Evolutionary conservation across 2,888 invertebrate species (phyloP).

Genomic region (Dusona sp.): DNA sequence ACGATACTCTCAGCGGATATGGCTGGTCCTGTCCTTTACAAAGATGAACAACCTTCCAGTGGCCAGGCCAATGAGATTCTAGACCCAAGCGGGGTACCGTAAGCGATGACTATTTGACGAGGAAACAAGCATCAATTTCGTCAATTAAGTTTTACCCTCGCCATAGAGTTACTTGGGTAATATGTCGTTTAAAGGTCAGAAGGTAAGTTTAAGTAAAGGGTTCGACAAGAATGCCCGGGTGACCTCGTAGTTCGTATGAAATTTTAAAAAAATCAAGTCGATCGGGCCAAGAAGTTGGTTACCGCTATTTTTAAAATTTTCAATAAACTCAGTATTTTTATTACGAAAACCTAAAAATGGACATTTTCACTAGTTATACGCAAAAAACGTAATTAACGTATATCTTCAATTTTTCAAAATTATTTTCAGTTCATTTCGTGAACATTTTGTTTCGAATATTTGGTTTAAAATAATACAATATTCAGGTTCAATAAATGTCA

Average conservation of each 20-base stretch:
- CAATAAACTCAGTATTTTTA: background rate
- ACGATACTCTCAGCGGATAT: constrained; percentile 12
- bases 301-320: background rate
- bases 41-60: constrained; percentile 19
- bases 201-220: background rate
- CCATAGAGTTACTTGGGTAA: constrained; percentile 46
- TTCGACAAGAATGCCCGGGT: background rate
- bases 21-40: constrained; percentile 15
- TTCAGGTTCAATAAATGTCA: too few species aligned
- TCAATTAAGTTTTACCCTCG: constrained; percentile 62
- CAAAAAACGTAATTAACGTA: too few species aligned
- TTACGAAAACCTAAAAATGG: too few species aligned
- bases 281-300: background rate
- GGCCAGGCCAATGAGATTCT: constrained; percentile 38
- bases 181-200: constrained; percentile 17
- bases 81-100: background rate
- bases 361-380: too few species aligned
- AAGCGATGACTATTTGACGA: constrained; percentile 18
- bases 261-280: background rate
- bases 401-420: too few species aligned
- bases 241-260: background rate
- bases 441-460: too few species aligned
- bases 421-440: too few species aligned
- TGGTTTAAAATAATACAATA: too few species aligned
- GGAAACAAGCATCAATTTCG: constrained; percentile 24